Percentiles rank a stretch among this genome's conserved stretches.
phyloP scores from a whole-genome alignment of 2,888 invertebrate genomes.

The Drosophila vallismaia region DNA sequence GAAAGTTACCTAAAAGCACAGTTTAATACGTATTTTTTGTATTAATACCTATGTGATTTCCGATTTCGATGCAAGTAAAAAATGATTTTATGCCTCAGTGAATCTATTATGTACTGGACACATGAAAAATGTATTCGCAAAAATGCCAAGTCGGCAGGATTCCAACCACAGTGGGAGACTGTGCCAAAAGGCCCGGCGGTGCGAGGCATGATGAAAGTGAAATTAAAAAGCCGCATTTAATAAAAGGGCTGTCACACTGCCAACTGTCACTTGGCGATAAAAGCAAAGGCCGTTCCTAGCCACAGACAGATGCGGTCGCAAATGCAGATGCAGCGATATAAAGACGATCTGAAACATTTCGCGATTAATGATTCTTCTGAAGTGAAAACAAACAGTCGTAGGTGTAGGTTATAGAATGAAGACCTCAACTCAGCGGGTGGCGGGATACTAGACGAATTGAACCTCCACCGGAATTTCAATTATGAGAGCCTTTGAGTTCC shows the following conservation, averaged over 20 bases:
- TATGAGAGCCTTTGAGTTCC: conserved; percentile 6
- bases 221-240: conserved; percentile 54
- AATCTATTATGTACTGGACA: not conserved
- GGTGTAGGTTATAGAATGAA: conserved; percentile 10
- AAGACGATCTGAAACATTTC: not conserved
- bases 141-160: conserved; percentile 3
- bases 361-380: conserved; percentile 20
- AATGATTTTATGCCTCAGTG: not conserved
- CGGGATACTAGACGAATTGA: conserved; percentile 4
- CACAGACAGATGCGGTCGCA: conserved; percentile 12
- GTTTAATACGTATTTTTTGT: not conserved
- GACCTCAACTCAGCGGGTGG: conserved; percentile 6
- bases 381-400: not conserved
- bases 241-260: conserved; percentile 53
- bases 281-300: conserved; percentile 9
- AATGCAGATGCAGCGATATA: conserved; percentile 7
- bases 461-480: conserved; percentile 17
- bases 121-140: not conserved
- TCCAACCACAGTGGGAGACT: not conserved
- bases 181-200: conserved; percentile 3
- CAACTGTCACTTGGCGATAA: conserved; percentile 45
- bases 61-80: not conserved
- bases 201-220: conserved; percentile 24
- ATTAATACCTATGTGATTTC: not conserved
- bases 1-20: not conserved